Evolutionary conservation across 2,888 invertebrate species (phyloP).

Genomic region (Drepanosiphum platanoidis): DNA sequence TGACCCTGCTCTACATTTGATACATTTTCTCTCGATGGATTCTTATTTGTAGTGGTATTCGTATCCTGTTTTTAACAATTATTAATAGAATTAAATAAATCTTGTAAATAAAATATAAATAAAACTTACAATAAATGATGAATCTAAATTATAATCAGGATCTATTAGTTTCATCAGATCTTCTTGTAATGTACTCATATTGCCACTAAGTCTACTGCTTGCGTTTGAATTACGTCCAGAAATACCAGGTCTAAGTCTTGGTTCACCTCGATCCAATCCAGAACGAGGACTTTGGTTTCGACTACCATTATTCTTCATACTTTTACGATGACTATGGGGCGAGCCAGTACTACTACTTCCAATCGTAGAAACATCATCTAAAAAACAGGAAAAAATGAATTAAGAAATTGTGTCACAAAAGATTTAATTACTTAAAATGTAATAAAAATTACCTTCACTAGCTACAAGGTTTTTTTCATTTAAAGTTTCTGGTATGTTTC

Average conservation of each 20-base stretch:
- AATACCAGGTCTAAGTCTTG: constrained; percentile 69
- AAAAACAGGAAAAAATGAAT: constrained; percentile 32
- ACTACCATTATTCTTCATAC: constrained; percentile 58
- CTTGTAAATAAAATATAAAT: constrained; percentile 63
- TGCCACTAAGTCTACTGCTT: constrained; percentile 73
- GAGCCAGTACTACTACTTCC: constrained; percentile 68
- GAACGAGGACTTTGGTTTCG: constrained; percentile 72
- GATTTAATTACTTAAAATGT: not conserved
- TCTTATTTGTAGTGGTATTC: constrained; percentile 34
- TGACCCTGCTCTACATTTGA: constrained; percentile 67
- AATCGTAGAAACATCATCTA: constrained; percentile 71
- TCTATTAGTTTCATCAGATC: constrained; percentile 88
- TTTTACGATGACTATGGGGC: constrained; percentile 64
- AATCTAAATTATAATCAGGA: constrained; percentile 74
- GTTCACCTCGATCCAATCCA: constrained; percentile 69
- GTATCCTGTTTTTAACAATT: constrained; percentile 37
- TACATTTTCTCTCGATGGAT: constrained; percentile 37
- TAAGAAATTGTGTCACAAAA: not conserved
- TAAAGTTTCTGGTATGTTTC: constrained; percentile 58
- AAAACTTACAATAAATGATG: constrained; percentile 48
- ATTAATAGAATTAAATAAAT: constrained; percentile 63
- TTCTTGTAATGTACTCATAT: constrained; percentile 79
- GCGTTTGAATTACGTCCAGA: constrained; percentile 64
- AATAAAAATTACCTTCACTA: constrained; percentile 50
- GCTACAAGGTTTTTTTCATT: constrained; percentile 51